Evolutionary conservation across 2,113 vertebrate species (phyloP).

Genomic region (Zosterops pallidus): DNA sequence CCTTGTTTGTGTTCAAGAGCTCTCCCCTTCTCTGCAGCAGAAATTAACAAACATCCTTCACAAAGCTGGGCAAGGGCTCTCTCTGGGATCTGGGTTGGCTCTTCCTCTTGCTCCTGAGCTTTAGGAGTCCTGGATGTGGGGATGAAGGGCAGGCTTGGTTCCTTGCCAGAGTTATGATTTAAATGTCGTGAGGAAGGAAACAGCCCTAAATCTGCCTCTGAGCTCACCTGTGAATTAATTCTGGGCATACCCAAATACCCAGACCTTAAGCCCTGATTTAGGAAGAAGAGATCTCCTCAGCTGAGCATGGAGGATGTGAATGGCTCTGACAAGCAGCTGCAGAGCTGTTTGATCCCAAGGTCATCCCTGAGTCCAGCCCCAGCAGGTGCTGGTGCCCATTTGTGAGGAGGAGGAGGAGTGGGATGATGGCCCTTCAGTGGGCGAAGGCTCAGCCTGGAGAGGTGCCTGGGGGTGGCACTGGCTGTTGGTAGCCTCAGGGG

Average conservation of each 20-base stretch:
- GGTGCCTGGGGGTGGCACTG: too few relatives aligned
- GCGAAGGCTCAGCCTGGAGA: background rate
- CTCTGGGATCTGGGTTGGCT: background rate
- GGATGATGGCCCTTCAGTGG: background rate
- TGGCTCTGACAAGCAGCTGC: background rate
- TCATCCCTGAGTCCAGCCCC: background rate
- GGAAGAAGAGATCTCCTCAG: background rate
- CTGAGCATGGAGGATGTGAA: background rate
- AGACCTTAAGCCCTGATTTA: background rate
- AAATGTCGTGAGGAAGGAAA: background rate
- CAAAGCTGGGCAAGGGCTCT: background rate
- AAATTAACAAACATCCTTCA: background rate
- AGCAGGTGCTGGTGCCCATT: background rate
- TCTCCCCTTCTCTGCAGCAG: background rate
- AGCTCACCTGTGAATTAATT: background rate
- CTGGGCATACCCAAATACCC: background rate
- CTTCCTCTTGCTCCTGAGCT: background rate
- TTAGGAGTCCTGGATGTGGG: background rate
- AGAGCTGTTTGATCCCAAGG: background rate
- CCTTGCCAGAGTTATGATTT: background rate
- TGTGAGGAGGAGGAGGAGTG: background rate
- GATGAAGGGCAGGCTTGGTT: background rate
- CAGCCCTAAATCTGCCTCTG: background rate
- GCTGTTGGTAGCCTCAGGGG: background rate
- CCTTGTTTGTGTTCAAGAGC: background rate